Evolutionary conservation across 2,888 invertebrate genomes (phyloP).

Genomic region (Lasioglossum lativentre): DNA sequence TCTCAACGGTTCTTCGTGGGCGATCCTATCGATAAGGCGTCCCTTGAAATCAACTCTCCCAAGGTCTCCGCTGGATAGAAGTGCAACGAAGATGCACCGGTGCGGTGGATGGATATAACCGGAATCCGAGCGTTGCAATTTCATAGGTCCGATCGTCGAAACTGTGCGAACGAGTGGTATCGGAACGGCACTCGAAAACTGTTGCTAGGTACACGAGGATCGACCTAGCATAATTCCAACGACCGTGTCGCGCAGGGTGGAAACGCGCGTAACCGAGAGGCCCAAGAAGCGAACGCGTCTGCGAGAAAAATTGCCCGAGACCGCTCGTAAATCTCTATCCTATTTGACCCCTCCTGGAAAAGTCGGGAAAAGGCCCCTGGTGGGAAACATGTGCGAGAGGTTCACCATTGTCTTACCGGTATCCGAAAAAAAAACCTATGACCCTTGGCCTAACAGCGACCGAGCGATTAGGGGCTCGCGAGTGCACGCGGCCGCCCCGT

Average conservation of each 20-base stretch:
- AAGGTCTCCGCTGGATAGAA: not conserved
- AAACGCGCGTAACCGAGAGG: not conserved
- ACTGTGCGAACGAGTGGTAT: not conserved
- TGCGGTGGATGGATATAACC: not conserved
- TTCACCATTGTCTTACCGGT: conserved; percentile 52
- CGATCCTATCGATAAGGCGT: not conserved
- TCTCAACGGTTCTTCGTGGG: not conserved
- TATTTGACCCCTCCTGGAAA: conserved; percentile 30
- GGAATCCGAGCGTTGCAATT: not conserved
- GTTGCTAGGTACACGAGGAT: not conserved
- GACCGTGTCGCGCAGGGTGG: not conserved
- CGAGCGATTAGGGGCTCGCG: conserved; percentile 38
- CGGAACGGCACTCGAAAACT: not conserved
- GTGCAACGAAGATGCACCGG: not conserved
- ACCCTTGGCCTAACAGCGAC: conserved; percentile 37
- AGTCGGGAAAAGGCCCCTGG: conserved; percentile 25
- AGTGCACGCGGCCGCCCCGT: not conserved
- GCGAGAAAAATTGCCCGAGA: conserved; percentile 35
- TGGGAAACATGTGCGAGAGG: conserved; percentile 46
- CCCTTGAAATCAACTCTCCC: not conserved
- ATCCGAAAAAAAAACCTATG: conserved; percentile 38
- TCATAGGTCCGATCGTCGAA: not conserved
- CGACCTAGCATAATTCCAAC: not conserved
- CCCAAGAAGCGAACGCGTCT: conserved; percentile 3
- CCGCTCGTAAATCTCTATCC: conserved; percentile 53